Evolutionary conservation across 2,113 vertebrate species (phyloP).

Genomic region (Pelecanus crispus): DNA sequence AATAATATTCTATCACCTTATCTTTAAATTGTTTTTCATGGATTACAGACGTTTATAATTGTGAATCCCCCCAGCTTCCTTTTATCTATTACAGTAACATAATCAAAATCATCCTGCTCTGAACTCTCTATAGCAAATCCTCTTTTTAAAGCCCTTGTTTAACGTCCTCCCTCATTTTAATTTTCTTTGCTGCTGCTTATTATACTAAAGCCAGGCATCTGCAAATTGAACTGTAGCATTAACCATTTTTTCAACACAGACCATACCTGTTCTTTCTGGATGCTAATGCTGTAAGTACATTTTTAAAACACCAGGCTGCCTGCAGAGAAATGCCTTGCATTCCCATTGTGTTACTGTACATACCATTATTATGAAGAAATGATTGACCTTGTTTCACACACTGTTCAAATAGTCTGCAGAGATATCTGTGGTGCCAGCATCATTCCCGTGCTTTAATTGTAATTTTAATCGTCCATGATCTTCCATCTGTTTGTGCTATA

Average conservation of each 20-base stretch:
- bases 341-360: conserved; percentile 65
- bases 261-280: conserved; percentile 48
- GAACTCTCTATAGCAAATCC: conserved; percentile 62
- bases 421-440: conserved; percentile 43
- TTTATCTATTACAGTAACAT: conserved; percentile 63
- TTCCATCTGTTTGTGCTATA: conserved; percentile 53
- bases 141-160: conserved; percentile 62
- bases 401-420: conserved; percentile 55
- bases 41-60: conserved; percentile 66
- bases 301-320: conserved; percentile 50
- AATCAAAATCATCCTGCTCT: conserved; percentile 64
- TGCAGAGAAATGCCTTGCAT: conserved; percentile 56
- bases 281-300: conserved; percentile 47
- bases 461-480: conserved; percentile 65
- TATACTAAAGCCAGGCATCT: conserved; percentile 58
- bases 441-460: conserved; percentile 65
- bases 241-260: conserved; percentile 35
- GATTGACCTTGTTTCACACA: conserved; percentile 41
- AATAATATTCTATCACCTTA: conserved; percentile 58
- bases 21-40: conserved; percentile 60
- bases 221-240: conserved; percentile 46
- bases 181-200: conserved; percentile 69
- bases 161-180: conserved; percentile 57
- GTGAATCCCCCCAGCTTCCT: conserved; percentile 39
- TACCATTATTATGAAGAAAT: conserved; percentile 62